phyloP scores from a whole-genome alignment of 2,113 vertebrate genomes.

The Pitta sordida region DNA sequence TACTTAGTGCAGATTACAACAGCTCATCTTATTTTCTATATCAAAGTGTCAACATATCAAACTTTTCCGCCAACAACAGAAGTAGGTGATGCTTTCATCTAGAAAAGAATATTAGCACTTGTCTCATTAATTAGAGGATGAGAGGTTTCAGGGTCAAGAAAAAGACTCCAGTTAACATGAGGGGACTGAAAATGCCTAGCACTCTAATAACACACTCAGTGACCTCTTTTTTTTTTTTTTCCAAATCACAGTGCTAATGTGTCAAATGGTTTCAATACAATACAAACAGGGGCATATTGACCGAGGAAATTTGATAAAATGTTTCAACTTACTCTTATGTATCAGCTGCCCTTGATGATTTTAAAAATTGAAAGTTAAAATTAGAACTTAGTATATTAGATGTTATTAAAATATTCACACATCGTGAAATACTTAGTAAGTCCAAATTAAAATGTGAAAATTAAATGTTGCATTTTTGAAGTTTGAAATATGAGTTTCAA shows the following conservation, averaged over 20 bases:
- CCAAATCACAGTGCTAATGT: background rate
- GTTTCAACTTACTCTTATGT: background rate
- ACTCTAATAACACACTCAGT: background rate
- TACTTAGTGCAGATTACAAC: slow-evolving; percentile 55
- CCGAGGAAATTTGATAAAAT: slow-evolving; percentile 11
- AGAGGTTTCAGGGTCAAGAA: slow-evolving; percentile 41
- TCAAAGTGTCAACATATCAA: slow-evolving; percentile 50
- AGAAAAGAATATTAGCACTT: slow-evolving; percentile 8
- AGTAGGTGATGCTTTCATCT: slow-evolving; percentile 12
- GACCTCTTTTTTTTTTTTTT: background rate
- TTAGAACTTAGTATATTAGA: background rate
- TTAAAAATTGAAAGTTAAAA: background rate
- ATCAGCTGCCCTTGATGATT: background rate
- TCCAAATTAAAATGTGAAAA: background rate
- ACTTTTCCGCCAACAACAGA: slow-evolving; percentile 5
- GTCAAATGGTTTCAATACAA: slow-evolving; percentile 19
- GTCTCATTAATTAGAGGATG: slow-evolving; percentile 38
- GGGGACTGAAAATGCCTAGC: background rate
- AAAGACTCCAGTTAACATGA: background rate
- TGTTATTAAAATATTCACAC: background rate
- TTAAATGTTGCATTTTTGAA: background rate
- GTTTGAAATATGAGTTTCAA: background rate
- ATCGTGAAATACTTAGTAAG: background rate
- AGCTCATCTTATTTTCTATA: slow-evolving; percentile 52
- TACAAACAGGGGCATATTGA: background rate